A percentile compares a stretch with the other conserved stretches of the same genome.
phyloP scores from a whole-genome alignment of 2,113 vertebrate species.

The Rhipidura dahli region DNA sequence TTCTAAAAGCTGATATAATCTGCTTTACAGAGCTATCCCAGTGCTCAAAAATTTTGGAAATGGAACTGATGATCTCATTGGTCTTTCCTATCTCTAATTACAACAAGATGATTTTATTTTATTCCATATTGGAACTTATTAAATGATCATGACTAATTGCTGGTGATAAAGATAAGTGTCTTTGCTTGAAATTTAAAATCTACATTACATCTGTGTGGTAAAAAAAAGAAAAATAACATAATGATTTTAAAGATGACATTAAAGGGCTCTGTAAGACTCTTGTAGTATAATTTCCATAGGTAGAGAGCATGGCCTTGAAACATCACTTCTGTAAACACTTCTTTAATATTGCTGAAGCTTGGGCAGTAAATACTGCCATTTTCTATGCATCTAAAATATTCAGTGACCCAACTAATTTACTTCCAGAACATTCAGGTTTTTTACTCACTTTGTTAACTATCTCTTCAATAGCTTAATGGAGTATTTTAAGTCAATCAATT shows the following conservation, averaged over 20 bases:
- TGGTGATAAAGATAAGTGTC: not conserved
- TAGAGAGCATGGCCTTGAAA: not conserved
- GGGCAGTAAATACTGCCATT: not conserved
- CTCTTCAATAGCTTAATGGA: constrained; percentile 57
- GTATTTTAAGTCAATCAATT: constrained; percentile 65
- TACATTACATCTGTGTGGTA: not conserved
- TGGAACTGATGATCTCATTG: not conserved
- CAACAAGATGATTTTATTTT: not conserved
- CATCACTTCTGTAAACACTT: not conserved
- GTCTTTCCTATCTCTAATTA: not conserved
- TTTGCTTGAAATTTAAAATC: not conserved
- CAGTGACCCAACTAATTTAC: constrained; percentile 32
- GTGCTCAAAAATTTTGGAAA: not conserved
- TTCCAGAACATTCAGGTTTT: constrained; percentile 1
- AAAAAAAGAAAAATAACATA: not conserved
- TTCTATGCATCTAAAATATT: not conserved
- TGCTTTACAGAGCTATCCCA: not conserved
- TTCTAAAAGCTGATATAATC: not conserved
- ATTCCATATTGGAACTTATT: not conserved
- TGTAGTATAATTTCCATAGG: not conserved
- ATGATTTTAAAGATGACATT: not conserved
- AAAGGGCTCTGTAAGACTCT: not conserved
- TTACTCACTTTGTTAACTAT: constrained; percentile 40
- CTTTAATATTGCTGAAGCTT: not conserved
- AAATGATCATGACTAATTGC: not conserved